These are phyloP conservation scores for Trachemys scripta DNA, from an alignment of 2,113 vertebrate genomes.

Conservation along the genomic window DNA sequence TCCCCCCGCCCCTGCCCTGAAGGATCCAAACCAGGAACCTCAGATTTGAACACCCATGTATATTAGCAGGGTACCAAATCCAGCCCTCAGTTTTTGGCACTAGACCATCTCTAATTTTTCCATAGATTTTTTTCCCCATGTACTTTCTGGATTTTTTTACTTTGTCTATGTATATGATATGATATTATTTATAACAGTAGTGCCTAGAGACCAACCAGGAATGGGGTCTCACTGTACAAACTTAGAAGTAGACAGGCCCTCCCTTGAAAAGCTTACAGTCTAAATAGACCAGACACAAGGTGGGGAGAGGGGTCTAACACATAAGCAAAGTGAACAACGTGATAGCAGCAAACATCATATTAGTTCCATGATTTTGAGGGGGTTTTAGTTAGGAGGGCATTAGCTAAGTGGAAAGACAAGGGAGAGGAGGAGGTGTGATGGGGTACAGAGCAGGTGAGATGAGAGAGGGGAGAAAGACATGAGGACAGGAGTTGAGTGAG, in stretches of 20 bases:
- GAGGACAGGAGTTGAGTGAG: not conserved
- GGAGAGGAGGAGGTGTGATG: not conserved
- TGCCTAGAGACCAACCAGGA: not conserved
- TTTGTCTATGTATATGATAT: not conserved
- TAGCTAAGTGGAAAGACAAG: not conserved
- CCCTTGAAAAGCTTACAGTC: not conserved
- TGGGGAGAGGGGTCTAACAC: not conserved
- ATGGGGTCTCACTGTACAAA: not conserved
- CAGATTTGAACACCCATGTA: not conserved
- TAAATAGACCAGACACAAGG: not conserved
- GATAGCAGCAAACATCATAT: not conserved
- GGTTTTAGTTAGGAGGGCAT: not conserved
- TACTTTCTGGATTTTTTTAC: not conserved
- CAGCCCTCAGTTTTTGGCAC: not conserved
- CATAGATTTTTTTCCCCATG: not conserved
- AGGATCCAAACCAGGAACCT: not conserved
- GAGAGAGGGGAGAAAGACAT: not conserved
- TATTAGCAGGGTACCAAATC: not conserved
- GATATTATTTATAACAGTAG: not conserved
- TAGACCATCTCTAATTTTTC: not conserved
- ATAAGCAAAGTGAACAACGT: not conserved
- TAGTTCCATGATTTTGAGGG: not conserved
- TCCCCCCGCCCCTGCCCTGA: accelerated
- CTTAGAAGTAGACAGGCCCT: not conserved
- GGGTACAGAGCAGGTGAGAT: not conserved